These are phyloP conservation scores for Acronicta psi DNA, from an alignment of 2,888 invertebrate genomes.

Conservation along the genomic window DNA sequence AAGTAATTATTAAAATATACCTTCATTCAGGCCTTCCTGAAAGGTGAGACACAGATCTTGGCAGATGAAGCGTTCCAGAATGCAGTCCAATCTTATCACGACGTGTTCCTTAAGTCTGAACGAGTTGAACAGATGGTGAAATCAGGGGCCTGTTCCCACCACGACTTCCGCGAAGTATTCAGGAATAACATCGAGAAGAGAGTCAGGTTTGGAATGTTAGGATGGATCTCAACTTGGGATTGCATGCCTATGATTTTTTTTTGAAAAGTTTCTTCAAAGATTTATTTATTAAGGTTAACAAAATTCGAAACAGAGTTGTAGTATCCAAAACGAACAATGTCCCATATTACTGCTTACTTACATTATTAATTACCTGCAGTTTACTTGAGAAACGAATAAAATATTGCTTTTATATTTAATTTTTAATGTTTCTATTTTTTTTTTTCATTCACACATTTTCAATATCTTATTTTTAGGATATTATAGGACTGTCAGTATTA, in stretches of 20 bases:
- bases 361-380: too few species aligned
- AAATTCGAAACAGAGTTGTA: too few species aligned
- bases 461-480: neutral
- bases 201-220: slow-evolving; percentile 91
- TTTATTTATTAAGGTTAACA: too few species aligned
- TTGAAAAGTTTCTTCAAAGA: too few species aligned
- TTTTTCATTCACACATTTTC: neutral
- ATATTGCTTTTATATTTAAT: neutral
- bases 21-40: slow-evolving; percentile 93
- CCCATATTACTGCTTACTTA: too few species aligned
- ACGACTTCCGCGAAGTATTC: slow-evolving; percentile 99
- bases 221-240: slow-evolving; percentile 41
- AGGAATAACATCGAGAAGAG: slow-evolving; percentile 99
- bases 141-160: slow-evolving; percentile 99
- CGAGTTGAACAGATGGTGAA: slow-evolving; percentile 98
- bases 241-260: slow-evolving; percentile 27
- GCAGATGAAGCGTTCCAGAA: slow-evolving; percentile 99
- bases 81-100: slow-evolving; percentile 98
- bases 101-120: slow-evolving; percentile 99
- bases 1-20: neutral
- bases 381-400: too few species aligned
- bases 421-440: neutral
- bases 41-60: slow-evolving; percentile 99
- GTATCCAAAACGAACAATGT: too few species aligned
- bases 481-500: slow-evolving; percentile 11